Base-by-base conservation (phyloP, 2,797 vertebrate genomes). In the Enteromius viviparus region DNA sequence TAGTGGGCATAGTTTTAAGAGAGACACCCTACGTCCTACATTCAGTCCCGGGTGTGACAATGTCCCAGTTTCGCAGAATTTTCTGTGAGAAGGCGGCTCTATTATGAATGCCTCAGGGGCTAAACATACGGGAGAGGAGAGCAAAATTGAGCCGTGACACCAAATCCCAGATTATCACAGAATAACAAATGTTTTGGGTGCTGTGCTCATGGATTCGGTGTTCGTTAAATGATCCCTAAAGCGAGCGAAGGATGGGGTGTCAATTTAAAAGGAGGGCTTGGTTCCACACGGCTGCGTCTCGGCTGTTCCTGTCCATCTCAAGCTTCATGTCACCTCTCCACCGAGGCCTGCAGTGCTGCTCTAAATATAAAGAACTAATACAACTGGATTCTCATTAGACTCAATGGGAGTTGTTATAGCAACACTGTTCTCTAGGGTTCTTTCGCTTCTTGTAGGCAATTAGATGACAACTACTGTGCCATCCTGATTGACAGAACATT, bases 301-400 rank as follows among this genome's bases (percentile, higher is more conserved):
- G 6, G 42, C 40, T 15, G 4, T 55, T 72, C 29, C 70, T 29
- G 85, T 66, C 66, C 47, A 1, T 71, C 84, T 47, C 51, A 8
- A 29, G 62, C 45, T 76, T 19, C 34, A 26, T 53, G 58, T 78
- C 72, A 74, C 62, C 26, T 70, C 58, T 84, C 72, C 74, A 19
- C 72, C 21, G 75, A 71, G 82, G 75, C 51, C 82, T 71, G 40
- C 65, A 60, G 75, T 40, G 60, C 82, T 58, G 78, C 23, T 83
- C 82, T 84, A 86, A 84, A 86, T 84, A 86, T 86, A 84, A 86
- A 77, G 72, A 76, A 84, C 72, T 86, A 84, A 84, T 80, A 81
- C 77, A 80, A 86, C 82, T 77, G 78, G 85, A 81, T 86, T 81
- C 78, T 86, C 82, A 71, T 83, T 84, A 77, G 75, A 74, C 76